These are phyloP conservation scores for Pluvialis apricaria DNA, from an alignment of 2,113 vertebrate species.

Conservation along the genomic window DNA sequence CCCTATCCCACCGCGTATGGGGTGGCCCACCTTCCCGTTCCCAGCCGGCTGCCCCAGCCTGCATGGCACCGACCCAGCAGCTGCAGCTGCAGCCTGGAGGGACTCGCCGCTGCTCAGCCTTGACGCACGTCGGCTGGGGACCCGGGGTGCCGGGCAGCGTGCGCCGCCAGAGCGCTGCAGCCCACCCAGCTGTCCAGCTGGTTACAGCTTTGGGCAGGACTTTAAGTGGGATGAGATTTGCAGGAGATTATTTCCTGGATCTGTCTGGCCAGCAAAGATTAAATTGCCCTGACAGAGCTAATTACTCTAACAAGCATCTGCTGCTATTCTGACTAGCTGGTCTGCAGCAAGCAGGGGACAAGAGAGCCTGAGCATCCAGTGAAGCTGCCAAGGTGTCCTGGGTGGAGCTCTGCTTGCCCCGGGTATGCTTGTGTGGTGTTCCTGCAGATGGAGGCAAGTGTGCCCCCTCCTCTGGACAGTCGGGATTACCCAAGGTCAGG, in stretches of 20 bases:
- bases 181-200: not conserved
- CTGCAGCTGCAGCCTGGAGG: not conserved
- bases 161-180: not conserved
- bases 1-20: fast-evolving
- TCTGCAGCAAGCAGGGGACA: not conserved
- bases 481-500: fast-evolving
- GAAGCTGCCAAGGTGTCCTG: not conserved
- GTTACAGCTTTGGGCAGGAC: not conserved
- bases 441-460: fast-evolving
- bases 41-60: too few relatives aligned
- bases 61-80: not conserved
- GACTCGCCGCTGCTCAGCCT: not conserved
- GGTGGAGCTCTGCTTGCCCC: fast-evolving
- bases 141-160: not conserved
- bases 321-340: not conserved
- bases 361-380: not conserved
- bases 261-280: not conserved
- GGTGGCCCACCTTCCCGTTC: not conserved
- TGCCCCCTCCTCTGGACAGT: not conserved
- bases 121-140: not conserved
- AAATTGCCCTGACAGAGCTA: not conserved
- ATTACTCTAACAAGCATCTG: not conserved
- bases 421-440: fast-evolving
- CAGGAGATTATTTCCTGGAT: not conserved
- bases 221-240: constrained; percentile 6